Evolutionary conservation across 2,113 vertebrate species (phyloP).

Genomic region (Herpetotheres cachinnans): DNA sequence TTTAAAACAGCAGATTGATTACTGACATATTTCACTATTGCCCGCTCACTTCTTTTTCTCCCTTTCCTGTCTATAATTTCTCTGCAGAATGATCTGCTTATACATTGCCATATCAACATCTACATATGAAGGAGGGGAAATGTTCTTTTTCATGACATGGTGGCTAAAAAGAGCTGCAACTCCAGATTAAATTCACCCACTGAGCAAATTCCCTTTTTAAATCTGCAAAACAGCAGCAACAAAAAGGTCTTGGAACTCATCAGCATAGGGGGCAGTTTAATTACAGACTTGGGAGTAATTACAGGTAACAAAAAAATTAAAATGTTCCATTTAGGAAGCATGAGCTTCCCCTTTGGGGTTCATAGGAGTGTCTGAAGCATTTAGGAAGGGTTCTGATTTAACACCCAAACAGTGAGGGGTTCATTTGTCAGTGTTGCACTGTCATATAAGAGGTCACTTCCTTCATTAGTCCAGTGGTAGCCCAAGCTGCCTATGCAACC

Average conservation of each 20-base stretch:
- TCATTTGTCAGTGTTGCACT: not conserved
- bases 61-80: not conserved
- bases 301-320: not conserved
- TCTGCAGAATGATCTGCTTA: not conserved
- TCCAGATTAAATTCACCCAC: not conserved
- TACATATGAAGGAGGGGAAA: not conserved
- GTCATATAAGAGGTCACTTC: not conserved
- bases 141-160: not conserved
- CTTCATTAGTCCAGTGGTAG: not conserved
- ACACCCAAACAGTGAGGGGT: not conserved
- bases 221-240: not conserved
- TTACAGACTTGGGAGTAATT: slow-evolving; percentile 10
- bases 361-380: not conserved
- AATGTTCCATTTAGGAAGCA: not conserved
- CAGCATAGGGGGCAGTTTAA: not conserved
- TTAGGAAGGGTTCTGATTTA: not conserved
- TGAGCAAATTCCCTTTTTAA: not conserved
- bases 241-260: not conserved
- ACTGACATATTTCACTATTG: not conserved
- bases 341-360: not conserved
- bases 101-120: not conserved
- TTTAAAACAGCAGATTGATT: not conserved
- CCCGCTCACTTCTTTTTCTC: not conserved
- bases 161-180: not conserved
- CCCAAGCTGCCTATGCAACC: not conserved